Evolutionary conservation across 1,140 invertebrate species (phyloP).

Genomic region (Caerostris extrusa): DNA sequence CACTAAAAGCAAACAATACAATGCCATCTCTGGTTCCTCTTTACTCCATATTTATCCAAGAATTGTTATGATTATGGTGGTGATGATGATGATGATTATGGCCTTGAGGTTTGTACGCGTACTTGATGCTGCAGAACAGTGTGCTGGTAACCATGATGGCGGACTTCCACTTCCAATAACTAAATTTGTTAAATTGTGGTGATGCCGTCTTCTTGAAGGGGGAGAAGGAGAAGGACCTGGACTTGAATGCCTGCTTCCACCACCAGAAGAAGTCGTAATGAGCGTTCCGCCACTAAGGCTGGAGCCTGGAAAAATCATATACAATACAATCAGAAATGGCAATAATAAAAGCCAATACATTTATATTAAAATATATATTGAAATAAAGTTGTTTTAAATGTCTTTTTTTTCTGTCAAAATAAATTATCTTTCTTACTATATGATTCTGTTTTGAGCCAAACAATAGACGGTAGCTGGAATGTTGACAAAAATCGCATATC

Average conservation of each 20-base stretch:
- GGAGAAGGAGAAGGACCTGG: constrained; percentile 80
- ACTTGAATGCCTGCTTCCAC: constrained; percentile 79
- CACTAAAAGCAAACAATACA: background rate
- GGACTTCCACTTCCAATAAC: constrained; percentile 78
- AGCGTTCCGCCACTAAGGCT: constrained; percentile 70
- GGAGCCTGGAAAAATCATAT: constrained; percentile 25
- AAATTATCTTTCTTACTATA: no score
- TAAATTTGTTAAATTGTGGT: constrained; percentile 78
- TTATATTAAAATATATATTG: no score
- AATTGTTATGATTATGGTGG: constrained; percentile 78
- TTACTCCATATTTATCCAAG: constrained; percentile 79
- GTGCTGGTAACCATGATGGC: constrained; percentile 78
- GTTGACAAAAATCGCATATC: no score
- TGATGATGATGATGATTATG: constrained; percentile 67
- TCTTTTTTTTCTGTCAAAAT: no score
- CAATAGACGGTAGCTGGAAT: no score
- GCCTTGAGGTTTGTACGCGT: constrained; percentile 69
- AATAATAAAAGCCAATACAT: no score
- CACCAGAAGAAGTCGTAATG: constrained; percentile 60
- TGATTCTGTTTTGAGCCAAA: no score
- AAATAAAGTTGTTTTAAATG: no score
- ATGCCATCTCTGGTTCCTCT: constrained; percentile 72
- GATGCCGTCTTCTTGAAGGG: constrained; percentile 79
- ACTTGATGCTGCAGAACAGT: constrained; percentile 78
- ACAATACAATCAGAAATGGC: background rate